A percentile compares a stretch with the other conserved stretches of the same genome.
phyloP scores from a whole-genome alignment of 2,113 vertebrate genomes.

The Aleadryas rufinucha region DNA sequence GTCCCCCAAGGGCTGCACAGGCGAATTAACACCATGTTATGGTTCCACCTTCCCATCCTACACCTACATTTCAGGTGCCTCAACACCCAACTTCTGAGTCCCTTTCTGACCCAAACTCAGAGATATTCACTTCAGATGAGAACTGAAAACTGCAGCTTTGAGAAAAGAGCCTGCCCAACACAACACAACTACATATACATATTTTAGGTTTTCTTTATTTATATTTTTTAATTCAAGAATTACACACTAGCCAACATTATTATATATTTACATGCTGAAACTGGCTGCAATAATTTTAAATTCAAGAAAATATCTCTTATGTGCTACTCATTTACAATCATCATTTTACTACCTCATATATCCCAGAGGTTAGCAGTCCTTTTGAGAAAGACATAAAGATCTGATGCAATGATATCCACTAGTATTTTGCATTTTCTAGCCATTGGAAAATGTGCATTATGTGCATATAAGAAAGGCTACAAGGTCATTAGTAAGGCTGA shows the following conservation, averaged over 20 bases:
- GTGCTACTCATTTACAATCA: conserved; percentile 84
- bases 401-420: conserved; percentile 77
- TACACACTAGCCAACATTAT: conserved; percentile 87
- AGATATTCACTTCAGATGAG: neutral
- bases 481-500: conserved; percentile 83
- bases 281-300: conserved; percentile 83
- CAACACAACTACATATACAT: conserved; percentile 56
- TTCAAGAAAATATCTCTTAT: conserved; percentile 89
- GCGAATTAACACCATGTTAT: neutral
- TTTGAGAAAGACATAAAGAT: conserved; percentile 81
- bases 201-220: conserved; percentile 83
- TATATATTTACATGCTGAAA: conserved; percentile 90
- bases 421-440: conserved; percentile 79
- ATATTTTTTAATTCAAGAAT: conserved; percentile 85
- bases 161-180: neutral
- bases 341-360: conserved; percentile 75
- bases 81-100: neutral
- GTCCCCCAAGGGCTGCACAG: neutral
- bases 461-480: conserved; percentile 84
- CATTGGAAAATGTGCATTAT: conserved; percentile 80
- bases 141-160: neutral
- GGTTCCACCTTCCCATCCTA: neutral
- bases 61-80: neutral
- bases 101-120: neutral
- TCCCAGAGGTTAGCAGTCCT: conserved; percentile 81